Evolutionary conservation across 2,113 vertebrate genomes (phyloP).

Genomic region (Malurus cyaneus): DNA sequence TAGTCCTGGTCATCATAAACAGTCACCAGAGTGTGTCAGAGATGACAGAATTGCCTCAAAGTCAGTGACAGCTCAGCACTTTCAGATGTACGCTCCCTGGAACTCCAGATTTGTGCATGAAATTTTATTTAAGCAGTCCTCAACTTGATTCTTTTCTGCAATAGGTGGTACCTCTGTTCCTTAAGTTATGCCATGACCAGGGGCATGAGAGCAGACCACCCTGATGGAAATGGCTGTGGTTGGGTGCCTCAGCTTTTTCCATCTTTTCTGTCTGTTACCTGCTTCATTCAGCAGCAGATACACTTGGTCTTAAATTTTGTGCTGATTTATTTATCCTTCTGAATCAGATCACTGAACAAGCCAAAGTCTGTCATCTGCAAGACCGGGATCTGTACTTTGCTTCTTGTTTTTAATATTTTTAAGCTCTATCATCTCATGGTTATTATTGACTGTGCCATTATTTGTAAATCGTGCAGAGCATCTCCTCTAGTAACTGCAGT

Average conservation of each 20-base stretch:
- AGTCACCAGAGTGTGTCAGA: neutral
- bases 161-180: neutral
- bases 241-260: neutral
- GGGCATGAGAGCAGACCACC: neutral
- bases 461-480: neutral
- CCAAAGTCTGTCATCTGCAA: neutral
- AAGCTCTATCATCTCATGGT: neutral
- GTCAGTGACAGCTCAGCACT: neutral
- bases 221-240: neutral
- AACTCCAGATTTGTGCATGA: neutral
- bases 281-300: neutral
- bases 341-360: neutral
- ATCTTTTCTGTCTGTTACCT: neutral
- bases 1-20: neutral
- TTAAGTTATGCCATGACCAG: neutral
- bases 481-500: neutral
- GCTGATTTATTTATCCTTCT: neutral
- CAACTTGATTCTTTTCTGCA: neutral
- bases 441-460: neutral
- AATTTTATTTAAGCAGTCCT: neutral
- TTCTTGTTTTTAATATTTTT: neutral
- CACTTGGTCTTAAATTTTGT: neutral
- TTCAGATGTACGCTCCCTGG: neutral
- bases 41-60: neutral
- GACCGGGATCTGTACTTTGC: neutral